A percentile compares a stretch with the other conserved stretches of the same genome.
Evolutionary conservation across 1,140 invertebrate species (phyloP).

Genomic region (Drosophila novamexicana): DNA sequence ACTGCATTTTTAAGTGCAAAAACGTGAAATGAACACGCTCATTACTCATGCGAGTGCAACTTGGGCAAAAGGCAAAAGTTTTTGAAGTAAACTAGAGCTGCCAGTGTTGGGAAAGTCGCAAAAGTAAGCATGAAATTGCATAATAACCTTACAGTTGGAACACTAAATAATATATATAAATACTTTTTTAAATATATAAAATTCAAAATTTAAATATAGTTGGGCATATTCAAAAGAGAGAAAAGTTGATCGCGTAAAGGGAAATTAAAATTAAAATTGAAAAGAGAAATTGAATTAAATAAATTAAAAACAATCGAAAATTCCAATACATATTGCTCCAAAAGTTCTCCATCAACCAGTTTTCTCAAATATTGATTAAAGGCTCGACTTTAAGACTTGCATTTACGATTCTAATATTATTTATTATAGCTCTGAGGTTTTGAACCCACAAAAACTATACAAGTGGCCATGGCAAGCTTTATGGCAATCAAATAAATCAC

Average conservation of each 20-base stretch:
- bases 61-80: slow-evolving; percentile 41
- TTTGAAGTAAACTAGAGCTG: slow-evolving; percentile 37
- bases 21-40: slow-evolving; percentile 50
- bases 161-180: not conserved
- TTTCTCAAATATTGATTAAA: not conserved
- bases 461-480: slow-evolving; percentile 15
- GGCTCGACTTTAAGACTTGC: not conserved
- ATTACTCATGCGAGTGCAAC: slow-evolving; percentile 50
- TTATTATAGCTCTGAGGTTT: not conserved
- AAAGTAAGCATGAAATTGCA: not conserved
- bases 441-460: slow-evolving; percentile 20
- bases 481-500: slow-evolving; percentile 77
- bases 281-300: too few species aligned
- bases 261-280: not conserved
- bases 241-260: not conserved
- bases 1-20: slow-evolving; percentile 47
- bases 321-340: too few species aligned
- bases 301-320: too few species aligned
- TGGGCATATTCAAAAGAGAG: not conserved
- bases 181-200: not conserved
- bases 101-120: slow-evolving; percentile 6
- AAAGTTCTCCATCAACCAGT: not conserved
- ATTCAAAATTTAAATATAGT: not conserved
- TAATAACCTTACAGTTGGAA: slow-evolving; percentile 11
- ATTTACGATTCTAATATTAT: not conserved